Conservation (phyloP, 2,888 invertebrate genomes). For the Aspidapion aeneum region DNA sequence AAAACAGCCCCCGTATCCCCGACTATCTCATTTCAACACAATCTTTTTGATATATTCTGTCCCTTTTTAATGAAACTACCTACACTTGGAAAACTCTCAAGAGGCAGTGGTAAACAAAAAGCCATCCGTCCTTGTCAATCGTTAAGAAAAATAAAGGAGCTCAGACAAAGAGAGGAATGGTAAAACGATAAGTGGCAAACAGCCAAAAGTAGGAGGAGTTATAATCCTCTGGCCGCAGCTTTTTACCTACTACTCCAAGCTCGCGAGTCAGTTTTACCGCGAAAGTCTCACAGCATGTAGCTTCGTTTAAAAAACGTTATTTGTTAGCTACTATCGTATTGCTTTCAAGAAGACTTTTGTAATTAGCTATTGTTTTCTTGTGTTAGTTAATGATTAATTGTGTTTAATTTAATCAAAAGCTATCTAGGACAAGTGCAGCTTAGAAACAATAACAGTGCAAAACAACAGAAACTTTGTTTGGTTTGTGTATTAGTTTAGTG, state of each 20-base stretch:
- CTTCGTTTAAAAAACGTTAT: not conserved
- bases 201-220: constrained; percentile 45
- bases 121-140: constrained; percentile 37
- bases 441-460: too few relatives aligned
- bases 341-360: too few relatives aligned
- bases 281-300: constrained; percentile 26
- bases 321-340: too few relatives aligned
- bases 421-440: too few relatives aligned
- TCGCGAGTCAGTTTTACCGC: constrained; percentile 40
- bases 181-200: constrained; percentile 42
- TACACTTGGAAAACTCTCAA: not conserved
- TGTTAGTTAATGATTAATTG: too few relatives aligned
- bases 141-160: constrained; percentile 34
- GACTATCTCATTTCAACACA: not conserved
- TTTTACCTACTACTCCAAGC: constrained; percentile 39
- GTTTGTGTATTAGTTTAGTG: too few relatives aligned
- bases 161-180: constrained; percentile 38
- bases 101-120: not conserved
- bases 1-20: not conserved
- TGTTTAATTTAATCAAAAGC: too few relatives aligned
- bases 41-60: too few relatives aligned
- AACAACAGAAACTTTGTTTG: too few relatives aligned
- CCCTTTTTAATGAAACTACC: not conserved
- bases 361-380: too few relatives aligned
- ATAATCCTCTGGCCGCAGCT: constrained; percentile 28